Percentiles rank a stretch among this genome's conserved stretches.
Conservation (phyloP, 1,140 invertebrate genomes). For the Ceratina australensis region DNA sequence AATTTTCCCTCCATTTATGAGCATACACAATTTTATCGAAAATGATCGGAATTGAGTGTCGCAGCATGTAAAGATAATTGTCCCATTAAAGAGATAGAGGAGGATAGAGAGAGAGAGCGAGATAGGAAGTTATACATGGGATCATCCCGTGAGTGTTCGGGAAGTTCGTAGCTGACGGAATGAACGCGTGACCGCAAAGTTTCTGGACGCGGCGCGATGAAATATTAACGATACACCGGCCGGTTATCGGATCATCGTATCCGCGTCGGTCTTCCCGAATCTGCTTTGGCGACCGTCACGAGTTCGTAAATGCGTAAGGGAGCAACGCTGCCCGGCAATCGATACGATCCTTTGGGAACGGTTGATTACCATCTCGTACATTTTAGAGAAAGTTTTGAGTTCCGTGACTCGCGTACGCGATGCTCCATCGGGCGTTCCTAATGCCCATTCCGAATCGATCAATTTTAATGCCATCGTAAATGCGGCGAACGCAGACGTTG, state of each 20-base stretch:
- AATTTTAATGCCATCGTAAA: slow-evolving; percentile 33
- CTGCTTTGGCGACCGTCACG: slow-evolving; percentile 39
- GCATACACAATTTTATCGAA: too few species aligned
- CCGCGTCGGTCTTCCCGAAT: slow-evolving; percentile 50
- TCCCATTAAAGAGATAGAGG: too few species aligned
- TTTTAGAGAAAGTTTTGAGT: slow-evolving; percentile 53
- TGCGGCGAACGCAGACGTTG: not conserved
- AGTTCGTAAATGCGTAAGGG: slow-evolving; percentile 42
- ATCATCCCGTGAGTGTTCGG: not conserved
- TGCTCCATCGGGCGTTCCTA: not conserved
- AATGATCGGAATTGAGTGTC: too few species aligned
- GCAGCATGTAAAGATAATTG: not conserved
- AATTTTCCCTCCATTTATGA: too few species aligned
- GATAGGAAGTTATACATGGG: not conserved
- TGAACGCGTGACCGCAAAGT: slow-evolving; percentile 49
- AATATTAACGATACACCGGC: slow-evolving; percentile 59
- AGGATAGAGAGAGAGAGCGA: too few species aligned
- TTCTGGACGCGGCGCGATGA: slow-evolving; percentile 52
- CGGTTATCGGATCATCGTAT: slow-evolving; percentile 43
- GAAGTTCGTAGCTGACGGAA: not conserved
- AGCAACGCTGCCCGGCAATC: slow-evolving; percentile 39
- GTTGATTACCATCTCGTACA: slow-evolving; percentile 50
- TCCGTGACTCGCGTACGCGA: slow-evolving; percentile 17
- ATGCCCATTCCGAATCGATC: slow-evolving; percentile 31
- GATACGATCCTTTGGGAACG: slow-evolving; percentile 53